Evolutionary conservation across 2,113 vertebrate species (phyloP), one percentile per base, ranked within the genome.

Genomic region (Plecotus auritus): DNA sequence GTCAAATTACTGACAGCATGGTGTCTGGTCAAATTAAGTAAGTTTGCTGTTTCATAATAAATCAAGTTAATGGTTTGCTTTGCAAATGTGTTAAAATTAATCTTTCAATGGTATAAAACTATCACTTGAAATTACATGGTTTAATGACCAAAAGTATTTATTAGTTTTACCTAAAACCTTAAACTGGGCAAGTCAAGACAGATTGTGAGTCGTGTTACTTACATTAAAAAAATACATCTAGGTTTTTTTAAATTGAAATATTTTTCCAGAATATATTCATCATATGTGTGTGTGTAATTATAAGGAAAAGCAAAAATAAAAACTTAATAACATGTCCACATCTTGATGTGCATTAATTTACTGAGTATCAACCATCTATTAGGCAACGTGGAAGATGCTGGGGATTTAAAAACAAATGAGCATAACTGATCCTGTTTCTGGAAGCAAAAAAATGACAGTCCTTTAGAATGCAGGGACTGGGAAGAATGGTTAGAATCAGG

Each of bases 1-100:
- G 87, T 95, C 81, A 92, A 95, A 88, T 96, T 95, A 91, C 92
- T 97, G 85, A 93, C 92, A 93, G 90, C 95, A 76, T 90, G 88
- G 88, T 94, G 67, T 95, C 96, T 96, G 73, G 87, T 96, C 84
- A 92, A 94, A 95, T 96, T 93, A 94, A 91, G 37, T 67, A 97
- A 92, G 5, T 96, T 93, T 97, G 51, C 42, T 89, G 12, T 96
- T 95, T 85, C 7, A 37, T 59, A 95, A 96, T 95, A 95, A 97
- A 96, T 96, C 73, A 94, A 88, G 72, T 94, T 96, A 96, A 97
- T 95, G 72, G 59, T 77, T 88, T 83, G 32, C 37, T 93, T 88
- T 90, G 85, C 54, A 88, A 96, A 94, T 82, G 1, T 80, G 61
- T 93, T 94, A 96, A 93, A 97, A 95, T 96, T 89, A 94, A 90